These are phyloP conservation scores for Drosophila acutilabella DNA, from an alignment of 2,888 invertebrate genomes.

Conservation along the genomic window DNA sequence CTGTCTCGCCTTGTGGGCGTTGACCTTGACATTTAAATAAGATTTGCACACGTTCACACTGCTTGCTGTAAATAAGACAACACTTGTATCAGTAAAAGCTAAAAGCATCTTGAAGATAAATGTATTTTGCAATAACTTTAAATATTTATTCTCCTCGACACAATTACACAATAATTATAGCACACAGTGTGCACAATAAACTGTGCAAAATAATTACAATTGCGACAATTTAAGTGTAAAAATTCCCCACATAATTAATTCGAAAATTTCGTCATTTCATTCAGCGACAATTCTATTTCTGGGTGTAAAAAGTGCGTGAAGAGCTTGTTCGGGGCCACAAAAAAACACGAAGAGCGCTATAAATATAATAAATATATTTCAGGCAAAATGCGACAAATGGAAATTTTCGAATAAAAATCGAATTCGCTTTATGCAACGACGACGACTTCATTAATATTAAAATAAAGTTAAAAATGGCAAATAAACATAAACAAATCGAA, in stretches of 20 bases:
- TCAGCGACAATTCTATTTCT: too few relatives aligned
- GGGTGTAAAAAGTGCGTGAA: too few relatives aligned
- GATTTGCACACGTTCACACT: conserved; percentile 35
- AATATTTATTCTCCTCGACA: background rate
- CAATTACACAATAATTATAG: conserved; percentile 15
- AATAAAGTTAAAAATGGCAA: conserved; percentile 1
- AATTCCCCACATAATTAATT: too few relatives aligned
- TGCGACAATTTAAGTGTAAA: background rate
- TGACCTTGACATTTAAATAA: conserved; percentile 65
- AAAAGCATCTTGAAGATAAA: too few relatives aligned
- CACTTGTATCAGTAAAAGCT: conserved; percentile 4
- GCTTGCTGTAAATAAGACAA: conserved; percentile 11
- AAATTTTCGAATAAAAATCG: conserved; percentile 19
- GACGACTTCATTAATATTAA: conserved; percentile 34
- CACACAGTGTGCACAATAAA: background rate
- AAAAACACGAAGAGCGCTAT: conserved; percentile 28
- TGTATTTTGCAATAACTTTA: background rate
- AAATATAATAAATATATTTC: conserved; percentile 52
- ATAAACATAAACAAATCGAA: conserved; percentile 14
- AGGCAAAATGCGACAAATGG: conserved; percentile 23
- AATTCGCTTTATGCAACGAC: conserved; percentile 27
- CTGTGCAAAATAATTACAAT: background rate
- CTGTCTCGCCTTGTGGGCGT: conserved; percentile 24
- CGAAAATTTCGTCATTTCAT: too few relatives aligned
- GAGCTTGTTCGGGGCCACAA: too few relatives aligned